Base-by-base conservation (phyloP, 1,140 invertebrate genomes). In the Grapholita molesta region DNA sequence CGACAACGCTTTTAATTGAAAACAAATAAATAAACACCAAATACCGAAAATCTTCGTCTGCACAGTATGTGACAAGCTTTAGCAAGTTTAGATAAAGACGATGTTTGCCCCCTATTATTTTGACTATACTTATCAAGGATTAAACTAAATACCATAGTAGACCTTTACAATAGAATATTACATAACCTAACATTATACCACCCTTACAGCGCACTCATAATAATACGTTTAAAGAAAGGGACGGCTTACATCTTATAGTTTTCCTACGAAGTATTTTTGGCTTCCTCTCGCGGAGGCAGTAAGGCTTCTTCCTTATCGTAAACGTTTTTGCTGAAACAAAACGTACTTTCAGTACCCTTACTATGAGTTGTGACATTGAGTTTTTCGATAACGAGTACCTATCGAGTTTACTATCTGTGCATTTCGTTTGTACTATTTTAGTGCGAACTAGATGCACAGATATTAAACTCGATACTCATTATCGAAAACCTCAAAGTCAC, bases 201-300 rank as follows among this genome's bases (percentile, higher is more conserved):
- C 52, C 15, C 53, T 33, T 65, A 65, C 15, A 70, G n/a, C 55
- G 42, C 35, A 52, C 32, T 68, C 3, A 35, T 67, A 55, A 23
- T 21, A 42, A 33, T 15, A 48, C 5, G 66, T 32, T 57, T 57
- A 15, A 69, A 72, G 38, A 65, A 32, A 61, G 23, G 23, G 18
- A 52, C 73, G 67, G 83, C 88, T 90, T 72, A 90, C 87, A 88
- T 85, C 89, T 77, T 15, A 91, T 91, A 23, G 86, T 88, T 74
- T 90, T 90, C 52, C 87, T 84, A 66, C 89, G 85, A 68, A 89
- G 76, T 71, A 91, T 89, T 82, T 90, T 92, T 74, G 91, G 90
- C 79, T 92, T 92, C 67, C 92, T 84, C 73, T 92, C 92, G 71
- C 92, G 84, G 68, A 92, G 80, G 69, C 88, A 85, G 74, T 92